Conservation (phyloP, 1,140 invertebrate species). For the Anoplophora glabripennis region DNA sequence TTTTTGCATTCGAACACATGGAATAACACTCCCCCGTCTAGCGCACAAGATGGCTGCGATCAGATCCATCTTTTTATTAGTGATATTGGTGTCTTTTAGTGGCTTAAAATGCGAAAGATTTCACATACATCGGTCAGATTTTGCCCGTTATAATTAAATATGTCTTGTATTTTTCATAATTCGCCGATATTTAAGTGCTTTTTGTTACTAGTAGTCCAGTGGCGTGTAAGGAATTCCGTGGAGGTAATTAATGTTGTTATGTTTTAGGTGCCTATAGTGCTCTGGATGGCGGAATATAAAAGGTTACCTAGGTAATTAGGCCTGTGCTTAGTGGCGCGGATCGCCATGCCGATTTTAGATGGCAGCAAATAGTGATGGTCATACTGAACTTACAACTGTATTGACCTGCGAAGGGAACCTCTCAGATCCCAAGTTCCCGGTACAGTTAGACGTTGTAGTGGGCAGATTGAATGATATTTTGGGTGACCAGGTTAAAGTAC, state of each 20-base stretch:
- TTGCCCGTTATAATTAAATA: too few species aligned
- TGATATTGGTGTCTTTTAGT: conserved; percentile 17
- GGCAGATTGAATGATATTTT: conserved; percentile 65
- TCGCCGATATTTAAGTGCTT: too few species aligned
- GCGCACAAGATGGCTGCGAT: conserved; percentile 50
- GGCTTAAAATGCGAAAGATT: neutral
- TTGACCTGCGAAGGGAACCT: conserved; percentile 79
- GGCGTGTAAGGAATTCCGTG: too few species aligned
- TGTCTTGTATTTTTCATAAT: too few species aligned
- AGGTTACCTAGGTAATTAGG: neutral
- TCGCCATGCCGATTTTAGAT: conserved; percentile 50
- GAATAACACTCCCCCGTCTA: conserved; percentile 50
- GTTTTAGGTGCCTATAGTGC: conserved; percentile 13
- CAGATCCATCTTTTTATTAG: conserved; percentile 41
- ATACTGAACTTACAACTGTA: conserved; percentile 60
- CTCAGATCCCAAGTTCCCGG: conserved; percentile 70
- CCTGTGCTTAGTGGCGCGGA: neutral
- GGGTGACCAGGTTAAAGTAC: conserved; percentile 64
- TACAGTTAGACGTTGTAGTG: conserved; percentile 65
- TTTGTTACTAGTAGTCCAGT: too few species aligned
- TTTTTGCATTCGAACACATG: conserved; percentile 47
- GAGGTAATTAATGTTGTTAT: too few species aligned
- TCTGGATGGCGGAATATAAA: conserved; percentile 12
- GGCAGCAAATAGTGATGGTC: conserved; percentile 74
- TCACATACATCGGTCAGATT: too few species aligned